Evolutionary conservation across 2,113 vertebrate species (phyloP).

Genomic region (Clinocottus analis): DNA sequence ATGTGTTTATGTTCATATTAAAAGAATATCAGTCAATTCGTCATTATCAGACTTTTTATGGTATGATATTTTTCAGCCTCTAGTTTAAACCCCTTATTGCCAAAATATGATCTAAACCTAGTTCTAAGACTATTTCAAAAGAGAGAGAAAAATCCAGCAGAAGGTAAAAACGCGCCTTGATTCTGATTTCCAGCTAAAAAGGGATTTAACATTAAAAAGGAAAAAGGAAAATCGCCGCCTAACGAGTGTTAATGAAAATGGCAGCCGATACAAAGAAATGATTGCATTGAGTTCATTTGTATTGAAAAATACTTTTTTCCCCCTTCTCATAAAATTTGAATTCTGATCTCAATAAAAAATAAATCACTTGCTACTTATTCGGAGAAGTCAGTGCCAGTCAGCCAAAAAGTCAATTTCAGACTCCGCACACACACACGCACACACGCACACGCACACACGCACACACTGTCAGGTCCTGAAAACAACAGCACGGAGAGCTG

Average conservation of each 20-base stretch:
- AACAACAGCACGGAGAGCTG: slow-evolving; percentile 57
- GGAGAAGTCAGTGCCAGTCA: slow-evolving; percentile 29
- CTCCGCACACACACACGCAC: too few relatives aligned
- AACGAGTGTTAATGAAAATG: not conserved
- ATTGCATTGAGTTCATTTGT: not conserved
- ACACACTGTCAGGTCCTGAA: slow-evolving; percentile 46
- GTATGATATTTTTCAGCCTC: not conserved
- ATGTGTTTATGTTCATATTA: not conserved
- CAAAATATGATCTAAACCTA: not conserved
- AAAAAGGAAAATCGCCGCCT: not conserved
- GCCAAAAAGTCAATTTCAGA: slow-evolving; percentile 57
- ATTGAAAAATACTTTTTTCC: slow-evolving; percentile 16
- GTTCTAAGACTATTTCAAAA: not conserved
- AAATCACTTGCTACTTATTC: not conserved
- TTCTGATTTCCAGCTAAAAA: not conserved
- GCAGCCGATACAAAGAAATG: slow-evolving; percentile 1
- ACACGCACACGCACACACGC: not conserved
- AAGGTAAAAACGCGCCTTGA: not conserved
- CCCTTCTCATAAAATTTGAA: slow-evolving; percentile 16
- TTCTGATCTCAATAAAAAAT: slow-evolving; percentile 19
- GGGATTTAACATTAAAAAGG: not conserved
- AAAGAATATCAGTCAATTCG: not conserved
- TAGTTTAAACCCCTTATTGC: not conserved
- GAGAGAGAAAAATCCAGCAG: not conserved
- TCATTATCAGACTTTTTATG: not conserved